These are phyloP conservation scores for Cherax quadricarinatus DNA, from an alignment of 1,140 invertebrate genomes.

Conservation along the genomic window DNA sequence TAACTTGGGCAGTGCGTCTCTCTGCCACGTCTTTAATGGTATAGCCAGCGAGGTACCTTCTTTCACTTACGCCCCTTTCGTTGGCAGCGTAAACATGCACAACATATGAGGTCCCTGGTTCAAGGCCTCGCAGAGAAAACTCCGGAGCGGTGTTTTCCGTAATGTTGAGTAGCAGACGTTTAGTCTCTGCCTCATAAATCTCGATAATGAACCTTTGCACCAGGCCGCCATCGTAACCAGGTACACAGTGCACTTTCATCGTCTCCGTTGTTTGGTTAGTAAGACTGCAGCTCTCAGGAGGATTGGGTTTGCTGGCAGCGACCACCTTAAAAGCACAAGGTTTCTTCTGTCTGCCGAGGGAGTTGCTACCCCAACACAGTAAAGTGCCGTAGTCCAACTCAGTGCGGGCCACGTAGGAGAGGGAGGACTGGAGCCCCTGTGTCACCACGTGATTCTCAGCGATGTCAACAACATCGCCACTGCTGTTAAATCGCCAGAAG, in stretches of 20 bases:
- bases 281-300: constrained; percentile 89
- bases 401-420: constrained; percentile 66
- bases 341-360: constrained; percentile 84
- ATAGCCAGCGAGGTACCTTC: constrained; percentile 86
- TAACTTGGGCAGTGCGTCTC: constrained; percentile 70
- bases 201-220: constrained; percentile 82
- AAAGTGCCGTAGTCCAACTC: constrained; percentile 68
- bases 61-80: constrained; percentile 81
- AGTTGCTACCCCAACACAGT: constrained; percentile 83
- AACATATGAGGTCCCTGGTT: constrained; percentile 76
- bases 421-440: constrained; percentile 62
- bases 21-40: constrained; percentile 86
- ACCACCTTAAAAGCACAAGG: constrained; percentile 91
- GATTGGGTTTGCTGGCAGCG: constrained; percentile 89
- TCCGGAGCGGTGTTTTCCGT: constrained; percentile 78
- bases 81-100: constrained; percentile 83
- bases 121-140: constrained; percentile 86
- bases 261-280: constrained; percentile 91
- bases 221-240: constrained; percentile 82
- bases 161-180: too few species aligned
- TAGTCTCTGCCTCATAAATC: constrained; percentile 76
- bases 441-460: constrained; percentile 69
- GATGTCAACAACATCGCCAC: constrained; percentile 78
- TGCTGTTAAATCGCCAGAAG: too few species aligned
- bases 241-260: constrained; percentile 86